These are phyloP conservation scores for Trissolcus basalis DNA, from an alignment of 1,140 invertebrate genomes.

Conservation along the genomic window DNA sequence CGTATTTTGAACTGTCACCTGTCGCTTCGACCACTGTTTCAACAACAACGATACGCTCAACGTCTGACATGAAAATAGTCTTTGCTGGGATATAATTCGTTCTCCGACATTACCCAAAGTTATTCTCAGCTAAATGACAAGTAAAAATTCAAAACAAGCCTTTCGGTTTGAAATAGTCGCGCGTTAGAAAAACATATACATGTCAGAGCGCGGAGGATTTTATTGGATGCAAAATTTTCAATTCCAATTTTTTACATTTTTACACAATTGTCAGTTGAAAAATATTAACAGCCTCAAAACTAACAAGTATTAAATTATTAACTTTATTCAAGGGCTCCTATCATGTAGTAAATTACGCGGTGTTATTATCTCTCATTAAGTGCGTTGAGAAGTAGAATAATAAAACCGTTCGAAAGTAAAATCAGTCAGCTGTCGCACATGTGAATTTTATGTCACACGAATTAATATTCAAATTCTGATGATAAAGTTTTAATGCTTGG, in stretches of 20 bases:
- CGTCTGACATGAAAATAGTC: slow-evolving; percentile 55
- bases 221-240: slow-evolving; percentile 9
- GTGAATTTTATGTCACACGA: slow-evolving; percentile 48
- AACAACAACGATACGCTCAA: slow-evolving; percentile 49
- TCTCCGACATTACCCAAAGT: slow-evolving; percentile 20
- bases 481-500: slow-evolving; percentile 43
- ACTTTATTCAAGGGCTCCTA: slow-evolving; percentile 48
- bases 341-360: slow-evolving; percentile 45
- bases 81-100: slow-evolving; percentile 33
- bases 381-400: slow-evolving; percentile 52
- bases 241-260: slow-evolving; percentile 16
- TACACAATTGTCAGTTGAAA: slow-evolving; percentile 22
- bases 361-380: slow-evolving; percentile 57
- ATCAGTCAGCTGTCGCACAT: slow-evolving; percentile 51
- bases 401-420: slow-evolving; percentile 51
- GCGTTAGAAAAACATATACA: too few species aligned
- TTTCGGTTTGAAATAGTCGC: too few species aligned
- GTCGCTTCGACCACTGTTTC: slow-evolving; percentile 59
- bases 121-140: slow-evolving; percentile 7
- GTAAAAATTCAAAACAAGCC: too few species aligned
- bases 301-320: slow-evolving; percentile 54
- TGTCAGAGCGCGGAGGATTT: too few species aligned
- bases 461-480: slow-evolving; percentile 45
- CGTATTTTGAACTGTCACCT: slow-evolving; percentile 70
- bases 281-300: slow-evolving; percentile 41